A percentile compares a stretch with the other conserved stretches of the same genome.
Evolutionary conservation across 2,113 vertebrate genomes (phyloP).

Genomic region (Henicopernis longicauda): DNA sequence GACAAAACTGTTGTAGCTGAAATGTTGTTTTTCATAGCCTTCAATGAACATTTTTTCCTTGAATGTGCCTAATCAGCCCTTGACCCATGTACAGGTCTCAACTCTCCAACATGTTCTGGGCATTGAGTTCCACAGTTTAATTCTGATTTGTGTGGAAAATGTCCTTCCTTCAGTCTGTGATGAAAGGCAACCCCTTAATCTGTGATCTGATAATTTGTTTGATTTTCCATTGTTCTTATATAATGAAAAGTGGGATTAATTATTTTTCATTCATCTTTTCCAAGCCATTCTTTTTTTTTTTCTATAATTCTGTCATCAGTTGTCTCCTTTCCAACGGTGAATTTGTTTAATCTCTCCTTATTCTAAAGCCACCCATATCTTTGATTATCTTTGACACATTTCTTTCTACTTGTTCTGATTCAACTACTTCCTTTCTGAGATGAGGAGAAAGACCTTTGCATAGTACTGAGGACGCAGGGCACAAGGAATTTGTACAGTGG

Average conservation of each 20-base stretch:
- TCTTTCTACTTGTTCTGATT: neutral
- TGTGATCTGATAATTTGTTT: neutral
- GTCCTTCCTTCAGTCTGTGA: neutral
- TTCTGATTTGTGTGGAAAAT: neutral
- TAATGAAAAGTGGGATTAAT: neutral
- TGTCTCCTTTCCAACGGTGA: neutral
- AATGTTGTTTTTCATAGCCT: neutral
- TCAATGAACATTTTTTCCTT: neutral
- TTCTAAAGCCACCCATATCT: neutral
- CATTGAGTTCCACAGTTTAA: neutral
- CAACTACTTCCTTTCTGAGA: neutral
- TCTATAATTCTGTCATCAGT: neutral
- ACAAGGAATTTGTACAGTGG: neutral
- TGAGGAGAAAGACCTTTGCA: neutral
- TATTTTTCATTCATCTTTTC: neutral
- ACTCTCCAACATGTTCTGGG: neutral
- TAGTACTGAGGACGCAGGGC: neutral
- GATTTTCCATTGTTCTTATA: neutral
- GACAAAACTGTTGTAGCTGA: neutral
- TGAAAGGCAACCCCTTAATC: neutral
- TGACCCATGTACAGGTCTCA: neutral
- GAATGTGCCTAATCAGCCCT: neutral
- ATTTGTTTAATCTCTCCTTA: neutral
- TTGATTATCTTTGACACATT: neutral
- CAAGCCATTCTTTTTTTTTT: neutral